A percentile compares a stretch with the other conserved stretches of the same genome.
Conservation (phyloP, 2,113 vertebrate genomes). For the Macaca fascicularis region DNA sequence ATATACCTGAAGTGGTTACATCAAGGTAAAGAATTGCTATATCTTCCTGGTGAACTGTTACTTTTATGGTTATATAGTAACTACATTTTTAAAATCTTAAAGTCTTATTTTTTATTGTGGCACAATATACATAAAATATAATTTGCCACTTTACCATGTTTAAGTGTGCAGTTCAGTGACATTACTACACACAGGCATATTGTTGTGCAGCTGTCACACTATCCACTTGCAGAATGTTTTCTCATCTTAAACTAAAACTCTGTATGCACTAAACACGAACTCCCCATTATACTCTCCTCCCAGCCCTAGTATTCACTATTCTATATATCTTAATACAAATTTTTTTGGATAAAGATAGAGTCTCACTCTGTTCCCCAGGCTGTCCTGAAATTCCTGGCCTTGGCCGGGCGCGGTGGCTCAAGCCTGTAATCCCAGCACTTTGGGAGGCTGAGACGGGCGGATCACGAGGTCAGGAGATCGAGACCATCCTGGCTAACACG, state of each 20-base stretch:
- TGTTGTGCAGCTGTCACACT: background rate
- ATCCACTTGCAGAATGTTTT: background rate
- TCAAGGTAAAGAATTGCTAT: background rate
- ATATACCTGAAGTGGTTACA: conserved; percentile 3
- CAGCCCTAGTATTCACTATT: background rate
- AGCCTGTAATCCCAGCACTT: too few species aligned
- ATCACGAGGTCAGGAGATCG: too few species aligned
- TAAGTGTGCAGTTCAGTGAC: background rate
- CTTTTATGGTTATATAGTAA: background rate
- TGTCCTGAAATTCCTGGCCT: too few species aligned
- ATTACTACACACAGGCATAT: background rate
- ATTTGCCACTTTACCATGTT: background rate
- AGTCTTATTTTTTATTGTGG: conserved; percentile 21
- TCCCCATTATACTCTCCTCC: background rate
- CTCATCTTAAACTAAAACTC: background rate
- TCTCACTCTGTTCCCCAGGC: too few species aligned
- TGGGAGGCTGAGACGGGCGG: too few species aligned
- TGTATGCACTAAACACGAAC: background rate
- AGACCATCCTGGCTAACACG: too few species aligned
- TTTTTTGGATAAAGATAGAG: background rate
- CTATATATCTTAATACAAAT: background rate
- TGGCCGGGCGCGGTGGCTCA: too few species aligned
- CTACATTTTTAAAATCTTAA: background rate
- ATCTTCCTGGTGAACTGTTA: background rate
- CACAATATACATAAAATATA: background rate